Evolutionary conservation across 92 coral and sea anemone genomes (phyloP), one percentile per base, ranked within the genome.

Genomic region (Epizoanthus fatuus): DNA sequence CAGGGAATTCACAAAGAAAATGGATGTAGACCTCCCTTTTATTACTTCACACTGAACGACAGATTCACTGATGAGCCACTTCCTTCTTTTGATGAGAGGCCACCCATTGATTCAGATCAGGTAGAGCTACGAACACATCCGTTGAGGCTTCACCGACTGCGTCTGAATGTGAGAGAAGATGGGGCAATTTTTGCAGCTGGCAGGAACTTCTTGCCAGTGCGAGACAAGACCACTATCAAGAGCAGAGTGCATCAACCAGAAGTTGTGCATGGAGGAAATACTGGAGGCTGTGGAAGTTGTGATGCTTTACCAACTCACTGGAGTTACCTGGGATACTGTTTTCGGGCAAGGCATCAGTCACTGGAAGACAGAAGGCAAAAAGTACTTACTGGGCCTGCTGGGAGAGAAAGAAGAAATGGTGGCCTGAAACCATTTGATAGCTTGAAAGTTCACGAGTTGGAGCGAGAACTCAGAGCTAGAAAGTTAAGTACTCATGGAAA

Each of bases 1-100:
- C 59, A 90, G 91, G 83, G 91, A 90, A 60, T 90, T 90, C 76
- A 75, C 78, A 16, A 90, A 90, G 14, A 52, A 90, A 44, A 90
- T 90, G 94, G 87, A 82, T 54, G 39, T 56, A 0, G 76, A 82
- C 29, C 84, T 90, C 39, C 93, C 93, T 90, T 90, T 71, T 90
- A 90, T 29, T 91, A 87, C 25, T 79, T 78, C 68, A 87, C 94
- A 8, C 57, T 87, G 4, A 87, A 87, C 70, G 91, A 91, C 13
- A 49, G 90, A 49, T 81, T 29, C 80, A 20, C 47, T 37, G 88
- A 88, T 75, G 88, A 83, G 10, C 66, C 68, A 1, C 80, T 80
- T 10, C 86, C 85, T 56, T 89, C 89, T 5, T 89, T 89, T 84
- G 93, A 89, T 40, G 83, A 44, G 8, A 8, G 67, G 2, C 84